Evolutionary conservation across 1,140 invertebrate species (phyloP).

Genomic region (Drosophila mayri): DNA sequence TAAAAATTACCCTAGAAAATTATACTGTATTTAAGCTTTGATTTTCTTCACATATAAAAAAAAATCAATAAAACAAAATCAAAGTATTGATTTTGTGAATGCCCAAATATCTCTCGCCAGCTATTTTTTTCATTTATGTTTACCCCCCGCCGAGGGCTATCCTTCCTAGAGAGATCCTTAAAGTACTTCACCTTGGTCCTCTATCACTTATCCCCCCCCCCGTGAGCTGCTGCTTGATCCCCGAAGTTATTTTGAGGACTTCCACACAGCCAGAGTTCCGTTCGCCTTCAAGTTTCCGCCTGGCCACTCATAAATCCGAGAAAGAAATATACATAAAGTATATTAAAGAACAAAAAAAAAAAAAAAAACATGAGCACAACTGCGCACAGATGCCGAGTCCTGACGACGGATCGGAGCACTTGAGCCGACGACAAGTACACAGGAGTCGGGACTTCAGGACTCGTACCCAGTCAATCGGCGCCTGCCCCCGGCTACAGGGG

Average conservation of each 20-base stretch:
- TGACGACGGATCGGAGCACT: conserved; percentile 45
- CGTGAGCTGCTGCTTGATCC: conserved; percentile 6
- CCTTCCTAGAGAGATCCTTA: conserved; percentile 2
- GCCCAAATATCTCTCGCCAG: too few relatives aligned
- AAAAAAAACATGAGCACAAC: conserved; percentile 49
- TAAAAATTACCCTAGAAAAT: too few relatives aligned
- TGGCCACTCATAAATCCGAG: conserved; percentile 35
- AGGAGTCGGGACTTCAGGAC: conserved; percentile 9
- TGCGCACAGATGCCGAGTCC: conserved; percentile 66
- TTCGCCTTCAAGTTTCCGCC: conserved; percentile 23
- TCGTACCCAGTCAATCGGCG: conserved; percentile 52
- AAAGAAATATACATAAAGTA: conserved; percentile 16
- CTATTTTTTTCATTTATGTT: not conserved
- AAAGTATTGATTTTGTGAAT: too few relatives aligned
- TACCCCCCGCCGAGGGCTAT: not conserved
- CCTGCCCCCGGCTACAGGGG: conserved; percentile 56
- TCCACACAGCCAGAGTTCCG: conserved; percentile 36
- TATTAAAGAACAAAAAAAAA: not conserved
- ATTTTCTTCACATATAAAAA: too few relatives aligned
- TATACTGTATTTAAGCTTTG: too few relatives aligned
- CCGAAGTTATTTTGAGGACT: conserved; percentile 41
- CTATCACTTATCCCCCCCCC: conserved; percentile 6
- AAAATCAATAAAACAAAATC: too few relatives aligned
- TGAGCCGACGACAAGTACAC: conserved; percentile 77
- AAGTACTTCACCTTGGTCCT: conserved; percentile 6